phyloP scores from a whole-genome alignment of 2,888 invertebrate species.

The Gonocerus acuteangulatus region DNA sequence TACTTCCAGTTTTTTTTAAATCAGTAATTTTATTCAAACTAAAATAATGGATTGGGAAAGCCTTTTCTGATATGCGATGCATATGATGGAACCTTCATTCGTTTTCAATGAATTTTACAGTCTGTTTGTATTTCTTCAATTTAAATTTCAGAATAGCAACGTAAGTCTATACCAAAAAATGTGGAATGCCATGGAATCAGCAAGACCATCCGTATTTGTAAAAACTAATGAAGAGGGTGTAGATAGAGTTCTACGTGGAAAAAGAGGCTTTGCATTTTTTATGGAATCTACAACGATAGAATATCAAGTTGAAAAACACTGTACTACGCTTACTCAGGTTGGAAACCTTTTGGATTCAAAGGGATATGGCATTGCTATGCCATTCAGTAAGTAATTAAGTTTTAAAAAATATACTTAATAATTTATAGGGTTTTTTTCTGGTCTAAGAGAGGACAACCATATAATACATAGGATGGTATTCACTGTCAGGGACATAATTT shows the following conservation, averaged over 20 bases:
- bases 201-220: slow-evolving; percentile 74
- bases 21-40: no score
- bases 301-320: slow-evolving; percentile 78
- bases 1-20: no score
- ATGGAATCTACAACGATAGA: slow-evolving; percentile 96
- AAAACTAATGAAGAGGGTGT: slow-evolving; percentile 78
- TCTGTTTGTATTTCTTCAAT: no score
- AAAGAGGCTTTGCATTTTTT: slow-evolving; percentile 76
- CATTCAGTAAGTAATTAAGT: slow-evolving; percentile 61
- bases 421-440: background rate
- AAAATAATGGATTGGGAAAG: no score
- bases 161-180: slow-evolving; percentile 82
- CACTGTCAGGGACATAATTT: no score
- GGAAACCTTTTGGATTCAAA: slow-evolving; percentile 78
- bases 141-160: slow-evolving; percentile 62
- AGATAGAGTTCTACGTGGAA: slow-evolving; percentile 69
- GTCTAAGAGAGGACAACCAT: no score
- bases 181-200: slow-evolving; percentile 85
- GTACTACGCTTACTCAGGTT: slow-evolving; percentile 68
- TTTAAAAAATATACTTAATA: background rate
- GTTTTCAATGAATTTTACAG: no score
- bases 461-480: no score
- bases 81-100: no score
- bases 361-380: slow-evolving; percentile 89
- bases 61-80: no score